Base-by-base conservation (phyloP, 1,140 invertebrate species). In the Heliconius melpomene region DNA sequence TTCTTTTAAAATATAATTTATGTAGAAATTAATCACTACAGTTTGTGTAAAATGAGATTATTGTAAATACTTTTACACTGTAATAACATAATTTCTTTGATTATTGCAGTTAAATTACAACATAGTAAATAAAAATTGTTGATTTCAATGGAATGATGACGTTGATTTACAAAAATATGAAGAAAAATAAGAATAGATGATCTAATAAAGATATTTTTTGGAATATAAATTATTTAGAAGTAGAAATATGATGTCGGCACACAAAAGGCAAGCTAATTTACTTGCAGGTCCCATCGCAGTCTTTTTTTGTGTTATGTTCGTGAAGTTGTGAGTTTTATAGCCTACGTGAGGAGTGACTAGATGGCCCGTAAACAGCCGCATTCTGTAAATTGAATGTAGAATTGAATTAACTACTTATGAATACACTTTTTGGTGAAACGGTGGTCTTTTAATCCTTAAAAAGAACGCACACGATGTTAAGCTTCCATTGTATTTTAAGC, bases 221-320 rank as follows among this genome's bases (percentile, higher is more conserved):
- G 7, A 57, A 23, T 57, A 11, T 57, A 57, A n/a, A 23, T 7
- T 9, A 23, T 57, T 16, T 9, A 9, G n/a, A 57, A 57, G n/a
- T 57, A 57, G 54, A 57, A 57, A 57, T 57, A 57, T 57, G 72
- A 77, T 76, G 84, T 84, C 84, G 84, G 86, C 81, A 78, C 83
- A 81, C 80, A 84, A 85, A 84, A 83, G 83, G 83, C 82, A 79
- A 83, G 82, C 83, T 86, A 86, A 88, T 87, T 84, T 80, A 83
- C 83, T 81, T 84, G 80, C 85, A 84, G 66, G 79, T 79, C 82
- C 78, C 77, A 81, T 82, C 83, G 74, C 82, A 79, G 77, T 79
- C 82, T 82, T 87, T 89, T 57, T 88, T 88, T 89, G 84, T 89
- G 80, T 83, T 83, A 84, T 85, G 83, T 80, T 84, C 85, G 85